phyloP scores from a whole-genome alignment of 2,797 vertebrate genomes.

The Pangasius djambal region DNA sequence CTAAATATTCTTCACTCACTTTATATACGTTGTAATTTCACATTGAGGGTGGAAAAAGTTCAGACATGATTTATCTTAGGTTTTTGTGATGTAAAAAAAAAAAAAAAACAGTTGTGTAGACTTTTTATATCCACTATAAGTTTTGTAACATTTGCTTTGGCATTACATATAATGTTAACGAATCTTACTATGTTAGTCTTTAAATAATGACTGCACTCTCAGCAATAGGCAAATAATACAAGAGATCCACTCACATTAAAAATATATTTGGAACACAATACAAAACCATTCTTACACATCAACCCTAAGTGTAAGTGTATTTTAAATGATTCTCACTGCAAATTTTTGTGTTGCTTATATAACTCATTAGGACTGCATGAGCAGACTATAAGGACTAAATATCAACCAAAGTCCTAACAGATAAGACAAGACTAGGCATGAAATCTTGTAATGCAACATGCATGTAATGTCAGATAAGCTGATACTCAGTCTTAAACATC shows the following conservation, averaged over 20 bases:
- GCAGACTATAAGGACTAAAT: background rate
- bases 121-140: no score
- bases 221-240: constrained; percentile 3
- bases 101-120: no score
- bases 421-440: constrained; percentile 38
- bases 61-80: no score
- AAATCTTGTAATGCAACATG: constrained; percentile 22
- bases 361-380: constrained; percentile 17
- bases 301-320: constrained; percentile 15
- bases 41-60: no score
- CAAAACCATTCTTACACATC: constrained; percentile 8
- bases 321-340: background rate
- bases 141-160: constrained; percentile 14
- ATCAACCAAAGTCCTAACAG: constrained; percentile 47
- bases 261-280: background rate
- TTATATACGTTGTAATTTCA: no score
- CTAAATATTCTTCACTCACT: no score
- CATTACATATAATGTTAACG: background rate
- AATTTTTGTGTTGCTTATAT: background rate
- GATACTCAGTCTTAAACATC: background rate
- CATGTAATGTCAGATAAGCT: background rate
- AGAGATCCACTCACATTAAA: background rate
- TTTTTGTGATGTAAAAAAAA: no score
- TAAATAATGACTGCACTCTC: constrained; percentile 19
- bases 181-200: constrained; percentile 29